phyloP scores from a whole-genome alignment of 1,140 invertebrate species.

The Listronotus oregonensis region DNA sequence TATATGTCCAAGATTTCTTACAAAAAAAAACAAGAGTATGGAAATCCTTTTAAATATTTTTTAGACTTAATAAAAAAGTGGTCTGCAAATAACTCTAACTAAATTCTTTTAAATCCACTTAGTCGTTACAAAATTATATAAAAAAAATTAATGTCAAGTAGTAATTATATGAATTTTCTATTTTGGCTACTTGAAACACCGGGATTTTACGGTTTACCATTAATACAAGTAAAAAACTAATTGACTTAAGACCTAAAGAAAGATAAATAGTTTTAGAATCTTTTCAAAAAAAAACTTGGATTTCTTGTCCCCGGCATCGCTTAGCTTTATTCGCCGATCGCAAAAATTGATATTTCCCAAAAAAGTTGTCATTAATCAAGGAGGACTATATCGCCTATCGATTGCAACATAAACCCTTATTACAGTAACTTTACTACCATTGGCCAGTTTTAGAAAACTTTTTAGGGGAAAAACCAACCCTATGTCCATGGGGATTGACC shows the following conservation, averaged over 20 bases:
- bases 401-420: slow-evolving; percentile 38
- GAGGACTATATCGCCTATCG: slow-evolving; percentile 29
- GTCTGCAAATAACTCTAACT: no score
- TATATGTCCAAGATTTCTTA: no score
- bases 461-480: slow-evolving; percentile 39
- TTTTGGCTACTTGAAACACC: no score
- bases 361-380: slow-evolving; percentile 34
- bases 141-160: no score
- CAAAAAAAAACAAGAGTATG: no score
- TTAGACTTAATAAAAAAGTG: no score
- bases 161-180: no score
- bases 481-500: slow-evolving; percentile 45
- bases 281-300: slow-evolving; percentile 1
- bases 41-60: no score
- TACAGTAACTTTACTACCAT: slow-evolving; percentile 34
- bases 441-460: slow-evolving; percentile 34
- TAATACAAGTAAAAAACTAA: not conserved
- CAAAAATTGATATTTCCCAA: slow-evolving; percentile 26
- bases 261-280: slow-evolving; percentile 16
- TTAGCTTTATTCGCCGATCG: not conserved
- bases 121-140: no score
- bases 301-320: not conserved
- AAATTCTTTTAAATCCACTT: no score
- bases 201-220: no score
- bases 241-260: slow-evolving; percentile 11